Evolutionary conservation across 2,888 invertebrate species (phyloP), one percentile per base, ranked within the genome.

Genomic region (Mycogona germanica): DNA sequence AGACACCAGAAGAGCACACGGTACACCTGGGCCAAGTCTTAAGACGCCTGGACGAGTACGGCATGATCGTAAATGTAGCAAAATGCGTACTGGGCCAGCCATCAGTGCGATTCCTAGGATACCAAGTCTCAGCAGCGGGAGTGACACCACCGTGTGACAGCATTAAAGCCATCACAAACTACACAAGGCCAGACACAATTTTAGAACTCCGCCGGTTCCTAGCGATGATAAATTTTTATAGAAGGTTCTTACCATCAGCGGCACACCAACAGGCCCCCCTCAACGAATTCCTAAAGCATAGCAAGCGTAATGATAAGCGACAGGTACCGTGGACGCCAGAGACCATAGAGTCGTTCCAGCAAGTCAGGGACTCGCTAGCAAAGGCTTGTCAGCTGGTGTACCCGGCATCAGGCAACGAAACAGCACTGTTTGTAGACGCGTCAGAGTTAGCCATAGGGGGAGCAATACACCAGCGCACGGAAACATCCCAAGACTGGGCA

Each of bases 1-100:
- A 50, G 3, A 41, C 52, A 4, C 61, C 64, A 1, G 57, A 58
- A 19, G 49, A 44, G 5, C 59, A 69, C 23, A 70, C 73, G 58
- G 56, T 61, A 3, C 68, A 70, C 54, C 49, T 51, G 2, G 3
- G 48, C 3, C 3, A n/a, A 5, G 4, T 58, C 26, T 47, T 48
- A 35, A 21, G 32, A 12, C 37, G 40, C 5, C 17, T 44, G 14
- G 48, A 29, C 17, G 21, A 6, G 9, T 40, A 32, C 28, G 53
- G 57, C 3, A 9, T 51, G 12, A 56, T 5, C 40, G 35, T 55
- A 23, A 55, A 45, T 29, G 9, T n/a, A 19, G 14, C 53, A 17
- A 53, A 53, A 26, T 53, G 53, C 25, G 44, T 51, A 4, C 45
- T 51, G 19, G 46, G 44, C 14, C 6, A 19, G 4, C 35, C 51